Evolutionary conservation across 2,888 invertebrate species (phyloP).

Genomic region (Andrena chrysosceles): DNA sequence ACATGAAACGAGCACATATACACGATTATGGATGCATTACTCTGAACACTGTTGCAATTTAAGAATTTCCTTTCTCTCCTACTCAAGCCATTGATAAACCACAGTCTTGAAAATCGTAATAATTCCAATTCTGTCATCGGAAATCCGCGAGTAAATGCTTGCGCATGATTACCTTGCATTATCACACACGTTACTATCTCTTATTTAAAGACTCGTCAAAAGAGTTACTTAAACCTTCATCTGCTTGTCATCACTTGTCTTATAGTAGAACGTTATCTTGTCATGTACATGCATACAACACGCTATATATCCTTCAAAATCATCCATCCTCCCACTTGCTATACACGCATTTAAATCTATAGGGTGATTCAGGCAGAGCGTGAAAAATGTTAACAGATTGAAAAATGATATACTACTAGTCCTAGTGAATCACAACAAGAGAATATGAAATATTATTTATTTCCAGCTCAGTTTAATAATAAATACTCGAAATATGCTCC

Average conservation of each 20-base stretch:
- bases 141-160: not conserved
- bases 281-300: not conserved
- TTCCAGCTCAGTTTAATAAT: no score
- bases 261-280: not conserved
- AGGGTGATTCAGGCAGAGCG: no score
- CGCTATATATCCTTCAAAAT: not conserved
- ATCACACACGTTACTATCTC: conserved; percentile 1
- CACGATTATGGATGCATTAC: not conserved
- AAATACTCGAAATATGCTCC: no score
- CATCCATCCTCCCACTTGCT: not conserved
- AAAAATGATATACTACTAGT: no score
- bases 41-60: not conserved
- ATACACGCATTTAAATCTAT: not conserved
- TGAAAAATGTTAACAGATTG: no score
- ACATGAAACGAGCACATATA: not conserved
- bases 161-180: not conserved
- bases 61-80: not conserved
- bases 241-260: not conserved
- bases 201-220: conserved; percentile 1
- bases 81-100: not conserved
- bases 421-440: no score
- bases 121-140: not conserved
- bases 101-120: not conserved
- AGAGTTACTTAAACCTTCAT: not conserved
- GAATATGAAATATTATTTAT: no score